Percentiles rank a stretch among this genome's conserved stretches.
Evolutionary conservation across 2,797 vertebrate genomes (phyloP).

Genomic region (Champsocephalus esox): DNA sequence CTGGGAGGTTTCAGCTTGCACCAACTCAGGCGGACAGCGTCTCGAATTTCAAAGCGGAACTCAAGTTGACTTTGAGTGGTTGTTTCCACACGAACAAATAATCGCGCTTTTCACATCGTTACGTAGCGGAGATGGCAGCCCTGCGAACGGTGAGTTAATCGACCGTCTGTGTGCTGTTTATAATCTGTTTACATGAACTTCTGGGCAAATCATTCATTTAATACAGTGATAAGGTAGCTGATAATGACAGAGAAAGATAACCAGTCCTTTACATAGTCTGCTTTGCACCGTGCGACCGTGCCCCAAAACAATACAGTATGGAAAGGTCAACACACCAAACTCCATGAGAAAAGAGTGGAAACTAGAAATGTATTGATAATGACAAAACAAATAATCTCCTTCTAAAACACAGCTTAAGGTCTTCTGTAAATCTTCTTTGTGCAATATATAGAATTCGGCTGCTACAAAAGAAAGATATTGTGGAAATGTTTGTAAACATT

Average conservation of each 20-base stretch:
- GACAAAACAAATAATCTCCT: accelerated
- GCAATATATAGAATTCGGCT: background rate
- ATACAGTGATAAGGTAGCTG: background rate
- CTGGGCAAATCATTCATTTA: constrained; percentile 66
- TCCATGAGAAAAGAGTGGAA: background rate
- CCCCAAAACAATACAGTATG: constrained; percentile 1
- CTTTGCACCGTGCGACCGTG: background rate
- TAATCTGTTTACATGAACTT: background rate
- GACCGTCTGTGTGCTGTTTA: constrained; percentile 26
- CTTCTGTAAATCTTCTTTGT: accelerated
- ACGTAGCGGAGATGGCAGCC: constrained; percentile 81
- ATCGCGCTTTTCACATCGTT: constrained; percentile 27
- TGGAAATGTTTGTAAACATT: no score
- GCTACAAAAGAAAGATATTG: no score
- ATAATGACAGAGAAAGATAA: constrained; percentile 5
- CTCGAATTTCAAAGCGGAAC: constrained; percentile 74
- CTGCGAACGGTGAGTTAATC: constrained; percentile 83
- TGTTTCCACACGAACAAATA: constrained; percentile 61
- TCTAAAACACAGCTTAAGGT: accelerated
- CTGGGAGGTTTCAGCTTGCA: background rate
- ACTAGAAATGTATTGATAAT: background rate
- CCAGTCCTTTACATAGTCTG: no score
- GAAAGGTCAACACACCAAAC: background rate
- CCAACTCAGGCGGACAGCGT: background rate
- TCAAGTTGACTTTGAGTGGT: constrained; percentile 19